Evolutionary conservation across 64 coral and sea anemone species (phyloP).

Genomic region (Actinia equina): DNA sequence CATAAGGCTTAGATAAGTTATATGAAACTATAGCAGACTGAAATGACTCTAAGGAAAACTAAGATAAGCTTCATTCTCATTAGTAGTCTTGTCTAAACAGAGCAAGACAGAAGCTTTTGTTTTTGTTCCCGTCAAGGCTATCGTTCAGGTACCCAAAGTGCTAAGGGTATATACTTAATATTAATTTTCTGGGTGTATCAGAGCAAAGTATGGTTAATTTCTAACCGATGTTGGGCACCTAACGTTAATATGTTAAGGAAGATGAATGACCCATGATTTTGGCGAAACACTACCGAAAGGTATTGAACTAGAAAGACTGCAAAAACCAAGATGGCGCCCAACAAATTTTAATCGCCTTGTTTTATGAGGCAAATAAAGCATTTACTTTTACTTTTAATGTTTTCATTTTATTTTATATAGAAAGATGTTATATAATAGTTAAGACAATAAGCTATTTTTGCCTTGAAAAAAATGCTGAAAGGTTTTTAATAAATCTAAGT

Average conservation of each 20-base stretch:
- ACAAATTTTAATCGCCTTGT: background rate
- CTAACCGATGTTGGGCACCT: background rate
- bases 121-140: background rate
- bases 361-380: background rate
- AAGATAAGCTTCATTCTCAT: background rate
- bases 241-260: too few relatives aligned
- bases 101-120: too few relatives aligned
- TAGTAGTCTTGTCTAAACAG: background rate
- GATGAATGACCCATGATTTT: background rate
- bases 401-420: background rate
- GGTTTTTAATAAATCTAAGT: background rate
- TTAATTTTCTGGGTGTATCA: background rate
- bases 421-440: slow-evolving; percentile 1
- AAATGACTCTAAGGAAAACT: background rate
- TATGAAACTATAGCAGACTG: background rate
- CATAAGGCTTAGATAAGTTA: background rate
- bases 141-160: background rate
- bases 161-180: background rate
- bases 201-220: slow-evolving; percentile 15
- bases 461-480: background rate
- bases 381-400: background rate
- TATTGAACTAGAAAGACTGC: too few relatives aligned
- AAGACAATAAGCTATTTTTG: slow-evolving; percentile 13
- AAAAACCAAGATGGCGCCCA: background rate
- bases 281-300: too few relatives aligned